Evolutionary conservation across 2,888 invertebrate genomes (phyloP).

Genomic region (Hecatera dysodea): DNA sequence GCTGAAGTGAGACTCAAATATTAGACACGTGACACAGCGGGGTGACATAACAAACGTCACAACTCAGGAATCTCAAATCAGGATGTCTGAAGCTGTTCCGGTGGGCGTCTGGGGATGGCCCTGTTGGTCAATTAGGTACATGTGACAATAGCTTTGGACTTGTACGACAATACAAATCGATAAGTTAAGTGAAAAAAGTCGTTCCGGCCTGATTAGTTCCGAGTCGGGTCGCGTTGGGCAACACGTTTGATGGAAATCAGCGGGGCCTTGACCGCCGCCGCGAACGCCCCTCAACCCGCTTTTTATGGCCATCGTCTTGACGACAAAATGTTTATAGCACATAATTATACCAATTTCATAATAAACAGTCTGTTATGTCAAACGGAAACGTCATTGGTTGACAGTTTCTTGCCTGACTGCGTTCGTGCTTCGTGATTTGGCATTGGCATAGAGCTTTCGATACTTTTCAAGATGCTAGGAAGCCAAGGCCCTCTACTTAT

Average conservation of each 20-base stretch:
- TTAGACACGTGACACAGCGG: constrained; percentile 28
- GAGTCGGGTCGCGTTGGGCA: constrained; percentile 88
- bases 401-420: constrained; percentile 17
- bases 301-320: constrained; percentile 74
- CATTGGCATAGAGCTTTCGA: neutral
- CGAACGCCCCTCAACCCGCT: constrained; percentile 83
- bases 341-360: constrained; percentile 64
- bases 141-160: constrained; percentile 57
- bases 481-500: neutral
- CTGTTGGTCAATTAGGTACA: constrained; percentile 38
- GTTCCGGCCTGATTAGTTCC: constrained; percentile 89
- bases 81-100: neutral
- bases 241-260: constrained; percentile 83
- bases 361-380: constrained; percentile 58
- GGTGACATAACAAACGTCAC: constrained; percentile 29
- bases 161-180: constrained; percentile 76
- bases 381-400: constrained; percentile 52
- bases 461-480: neutral
- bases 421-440: constrained; percentile 13
- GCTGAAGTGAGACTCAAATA: constrained; percentile 43
- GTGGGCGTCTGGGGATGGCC: constrained; percentile 23
- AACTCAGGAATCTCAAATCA: too few species aligned
- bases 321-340: constrained; percentile 64
- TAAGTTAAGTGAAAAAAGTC: constrained; percentile 84
- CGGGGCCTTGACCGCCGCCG: constrained; percentile 83